These are phyloP conservation scores for Drosophila parabipectinata DNA, from an alignment of 1,140 invertebrate species.

Conservation along the genomic window DNA sequence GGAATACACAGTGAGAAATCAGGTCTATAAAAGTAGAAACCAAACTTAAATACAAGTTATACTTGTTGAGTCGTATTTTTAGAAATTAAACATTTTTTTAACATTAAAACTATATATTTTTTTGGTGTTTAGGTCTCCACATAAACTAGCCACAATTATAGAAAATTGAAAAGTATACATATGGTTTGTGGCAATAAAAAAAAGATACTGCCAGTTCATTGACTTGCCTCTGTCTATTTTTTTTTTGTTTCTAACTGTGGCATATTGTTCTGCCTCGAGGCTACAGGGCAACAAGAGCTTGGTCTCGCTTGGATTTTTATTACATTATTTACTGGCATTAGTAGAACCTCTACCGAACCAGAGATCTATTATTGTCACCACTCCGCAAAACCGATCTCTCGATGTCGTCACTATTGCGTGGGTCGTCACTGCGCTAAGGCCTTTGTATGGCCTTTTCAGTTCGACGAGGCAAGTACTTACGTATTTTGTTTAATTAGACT, in stretches of 20 bases:
- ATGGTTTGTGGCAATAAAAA: conserved; percentile 67
- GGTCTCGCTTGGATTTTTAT: conserved; percentile 4
- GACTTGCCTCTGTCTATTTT: conserved; percentile 45
- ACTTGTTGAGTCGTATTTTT: too few species aligned
- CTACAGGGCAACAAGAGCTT: conserved; percentile 1
- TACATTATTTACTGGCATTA: conserved; percentile 25
- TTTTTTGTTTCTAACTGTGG: conserved; percentile 52
- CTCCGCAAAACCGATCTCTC: conserved; percentile 15
- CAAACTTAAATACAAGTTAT: too few species aligned
- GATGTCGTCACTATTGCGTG: conserved; percentile 65
- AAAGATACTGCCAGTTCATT: conserved; percentile 66
- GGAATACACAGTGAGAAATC: neutral
- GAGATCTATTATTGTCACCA: conserved; percentile 39
- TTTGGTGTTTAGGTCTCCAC: neutral
- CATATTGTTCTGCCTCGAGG: conserved; percentile 33
- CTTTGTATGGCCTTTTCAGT: conserved; percentile 60
- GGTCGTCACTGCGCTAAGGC: conserved; percentile 27
- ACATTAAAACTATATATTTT: neutral
- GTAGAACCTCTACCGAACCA: neutral
- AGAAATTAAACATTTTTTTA: neutral
- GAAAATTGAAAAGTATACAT: conserved; percentile 72
- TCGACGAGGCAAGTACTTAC: conserved; percentile 6
- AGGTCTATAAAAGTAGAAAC: neutral
- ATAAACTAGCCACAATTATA: conserved; percentile 65
- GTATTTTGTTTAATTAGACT: conserved; percentile 62